Base-by-base conservation (phyloP, 2,113 vertebrate species). In the Alethe diademata region DNA sequence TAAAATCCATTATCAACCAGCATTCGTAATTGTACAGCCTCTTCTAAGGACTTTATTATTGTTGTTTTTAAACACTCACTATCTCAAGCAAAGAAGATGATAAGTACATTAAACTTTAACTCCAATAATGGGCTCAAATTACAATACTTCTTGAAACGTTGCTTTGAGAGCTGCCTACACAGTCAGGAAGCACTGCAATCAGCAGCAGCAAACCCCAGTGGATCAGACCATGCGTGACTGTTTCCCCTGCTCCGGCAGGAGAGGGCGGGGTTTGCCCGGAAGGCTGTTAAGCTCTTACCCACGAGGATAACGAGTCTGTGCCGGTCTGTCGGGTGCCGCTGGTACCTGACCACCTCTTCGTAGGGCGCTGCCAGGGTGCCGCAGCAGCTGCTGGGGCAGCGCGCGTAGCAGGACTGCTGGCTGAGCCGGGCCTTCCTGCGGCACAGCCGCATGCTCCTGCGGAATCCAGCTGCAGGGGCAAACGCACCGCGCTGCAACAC, bases 291-390 rank as follows among this genome's bases (percentile, higher is more conserved):
- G 6, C 16, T 87, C 98, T 94, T 96, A 99, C 99, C 99, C 50
- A 99, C 60, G 12, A 99, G 98, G 47, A 98, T 98, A 19, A 99
- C 95, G 24, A 99, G 97, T 23, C 99, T 98, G 89, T 98, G 96
- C 19, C 93, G 85, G 90, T 99, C 99, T 11, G 97, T 92, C 0
- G 98, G 97, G 54, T 96, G 93, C 57, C 98, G 98, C 97, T 99
- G 99, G 98, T 99, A 99, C 65, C 97, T 97, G 61, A 98, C 98
- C 93, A 99, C 99, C 93, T 99, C 99, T 95, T 99, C 99, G 4
- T 99, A 99, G 0, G 99, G 98, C 58, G 97, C 97, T 29, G 96
- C 96, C 47, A 93, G 75, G 4, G 96, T 12, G 26, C 83, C 93
- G 85, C 42, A 96, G 95, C 98, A 98, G 97, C 96, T 97, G 93